phyloP scores from a whole-genome alignment of 2,888 invertebrate genomes.

The Danaus chrysippus region DNA sequence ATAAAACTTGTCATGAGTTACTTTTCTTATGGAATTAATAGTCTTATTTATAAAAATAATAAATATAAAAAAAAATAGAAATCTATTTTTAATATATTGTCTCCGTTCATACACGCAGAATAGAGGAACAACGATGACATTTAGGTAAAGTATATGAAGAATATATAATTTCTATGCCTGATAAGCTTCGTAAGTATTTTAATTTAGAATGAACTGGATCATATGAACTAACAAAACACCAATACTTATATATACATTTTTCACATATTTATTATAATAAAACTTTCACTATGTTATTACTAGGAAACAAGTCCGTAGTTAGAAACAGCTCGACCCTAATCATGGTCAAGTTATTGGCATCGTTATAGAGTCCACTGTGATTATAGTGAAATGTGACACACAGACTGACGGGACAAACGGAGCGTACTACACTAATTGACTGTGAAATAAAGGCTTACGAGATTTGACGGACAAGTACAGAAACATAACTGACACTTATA shows the following conservation, averaged over 20 bases:
- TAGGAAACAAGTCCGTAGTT: no score
- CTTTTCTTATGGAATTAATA: no score
- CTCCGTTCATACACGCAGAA: no score
- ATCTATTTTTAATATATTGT: no score
- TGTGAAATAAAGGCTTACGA: constrained; percentile 36
- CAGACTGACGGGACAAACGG: constrained; percentile 33
- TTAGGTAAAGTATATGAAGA: background rate
- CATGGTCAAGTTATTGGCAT: constrained; percentile 10
- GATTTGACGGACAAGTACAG: background rate
- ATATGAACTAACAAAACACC: no score
- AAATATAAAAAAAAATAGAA: no score
- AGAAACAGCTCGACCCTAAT: constrained; percentile 12
- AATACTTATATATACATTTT: no score
- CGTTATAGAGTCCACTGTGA: constrained; percentile 16
- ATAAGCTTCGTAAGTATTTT: constrained; percentile 10
- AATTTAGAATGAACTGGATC: constrained; percentile 3
- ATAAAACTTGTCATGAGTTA: no score
- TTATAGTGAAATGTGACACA: constrained; percentile 42
- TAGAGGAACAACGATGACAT: no score
- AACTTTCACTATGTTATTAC: no score
- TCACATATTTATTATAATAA: no score
- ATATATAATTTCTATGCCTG: background rate
- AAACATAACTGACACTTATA: background rate
- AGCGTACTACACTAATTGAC: constrained; percentile 45
- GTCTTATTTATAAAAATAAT: no score